These are phyloP conservation scores for Sipha flava DNA, from an alignment of 1,140 invertebrate species.

Conservation along the genomic window DNA sequence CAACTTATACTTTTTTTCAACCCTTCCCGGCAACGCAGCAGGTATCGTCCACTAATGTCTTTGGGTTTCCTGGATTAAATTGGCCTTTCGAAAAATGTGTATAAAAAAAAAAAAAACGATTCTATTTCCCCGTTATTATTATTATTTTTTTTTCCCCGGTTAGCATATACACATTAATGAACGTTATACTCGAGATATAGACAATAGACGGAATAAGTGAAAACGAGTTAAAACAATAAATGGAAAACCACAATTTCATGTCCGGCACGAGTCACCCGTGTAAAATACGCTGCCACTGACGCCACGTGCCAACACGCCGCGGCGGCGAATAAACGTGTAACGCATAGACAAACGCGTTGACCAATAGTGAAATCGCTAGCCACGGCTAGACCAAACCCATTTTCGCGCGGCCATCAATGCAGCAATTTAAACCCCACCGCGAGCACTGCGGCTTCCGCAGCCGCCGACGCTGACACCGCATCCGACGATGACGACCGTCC, in stretches of 20 bases:
- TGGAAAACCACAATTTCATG: neutral
- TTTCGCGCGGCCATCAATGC: conserved; percentile 22
- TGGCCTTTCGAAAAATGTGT: neutral
- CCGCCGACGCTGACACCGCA: neutral
- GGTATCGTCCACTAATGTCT: conserved; percentile 14
- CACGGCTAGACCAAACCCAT: conserved; percentile 25
- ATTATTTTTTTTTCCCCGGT: neutral
- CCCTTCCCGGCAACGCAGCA: neutral
- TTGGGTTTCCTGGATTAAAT: conserved; percentile 11
- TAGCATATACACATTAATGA: neutral
- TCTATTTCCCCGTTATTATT: neutral
- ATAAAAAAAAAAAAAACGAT: neutral
- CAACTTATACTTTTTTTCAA: neutral
- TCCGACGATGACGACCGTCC: neutral
- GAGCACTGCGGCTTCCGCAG: neutral
- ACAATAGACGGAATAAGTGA: neutral
- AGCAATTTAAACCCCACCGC: neutral
- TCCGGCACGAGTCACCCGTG: neutral
- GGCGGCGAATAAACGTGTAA: too few relatives aligned
- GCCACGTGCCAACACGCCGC: too few relatives aligned
- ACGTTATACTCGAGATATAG: neutral
- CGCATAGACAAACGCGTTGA: conserved; percentile 5
- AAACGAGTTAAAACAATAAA: neutral
- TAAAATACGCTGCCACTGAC: neutral
- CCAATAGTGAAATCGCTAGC: conserved; percentile 16